These are phyloP conservation scores for Nesidiocoris tenuis DNA, from an alignment of 2,888 invertebrate species.

Conservation along the genomic window DNA sequence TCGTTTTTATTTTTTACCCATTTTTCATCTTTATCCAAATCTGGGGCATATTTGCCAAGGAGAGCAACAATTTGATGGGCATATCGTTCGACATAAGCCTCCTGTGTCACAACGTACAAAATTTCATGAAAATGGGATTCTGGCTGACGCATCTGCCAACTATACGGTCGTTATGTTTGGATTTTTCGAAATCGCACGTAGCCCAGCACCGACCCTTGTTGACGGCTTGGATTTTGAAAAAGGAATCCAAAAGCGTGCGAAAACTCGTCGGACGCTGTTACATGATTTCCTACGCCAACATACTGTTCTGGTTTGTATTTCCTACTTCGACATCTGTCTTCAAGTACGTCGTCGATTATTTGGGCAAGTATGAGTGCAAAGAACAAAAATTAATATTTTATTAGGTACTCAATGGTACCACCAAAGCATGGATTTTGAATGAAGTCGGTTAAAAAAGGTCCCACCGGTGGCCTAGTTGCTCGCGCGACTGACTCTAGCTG, in stretches of 20 bases:
- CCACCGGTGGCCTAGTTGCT: too few species aligned
- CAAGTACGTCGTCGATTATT: background rate
- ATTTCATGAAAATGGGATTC: conserved; percentile 18
- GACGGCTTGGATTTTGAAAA: conserved; percentile 7
- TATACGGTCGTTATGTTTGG: conserved; percentile 17
- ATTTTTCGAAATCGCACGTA: conserved; percentile 30
- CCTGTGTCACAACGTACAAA: conserved; percentile 20
- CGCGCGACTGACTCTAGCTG: too few species aligned
- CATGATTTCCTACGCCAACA: conserved; percentile 24
- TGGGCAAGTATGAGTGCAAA: conserved; percentile 1
- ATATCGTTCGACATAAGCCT: conserved; percentile 35
- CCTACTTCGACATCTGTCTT: conserved; percentile 3
- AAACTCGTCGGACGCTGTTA: conserved; percentile 21
- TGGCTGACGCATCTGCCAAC: conserved; percentile 13
- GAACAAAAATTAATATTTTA: too few species aligned
- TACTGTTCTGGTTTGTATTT: conserved; percentile 27
- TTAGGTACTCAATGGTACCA: too few species aligned
- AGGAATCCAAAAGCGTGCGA: conserved; percentile 4
- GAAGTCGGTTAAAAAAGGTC: too few species aligned
- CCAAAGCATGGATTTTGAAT: too few species aligned
- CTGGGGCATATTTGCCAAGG: conserved; percentile 20
- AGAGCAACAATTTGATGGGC: background rate
- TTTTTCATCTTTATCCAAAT: conserved; percentile 5
- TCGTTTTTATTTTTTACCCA: conserved; percentile 18
- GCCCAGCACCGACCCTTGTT: conserved; percentile 7